phyloP scores from a whole-genome alignment of 2,113 vertebrate species.

The Nothocercus nigrocapillus region DNA sequence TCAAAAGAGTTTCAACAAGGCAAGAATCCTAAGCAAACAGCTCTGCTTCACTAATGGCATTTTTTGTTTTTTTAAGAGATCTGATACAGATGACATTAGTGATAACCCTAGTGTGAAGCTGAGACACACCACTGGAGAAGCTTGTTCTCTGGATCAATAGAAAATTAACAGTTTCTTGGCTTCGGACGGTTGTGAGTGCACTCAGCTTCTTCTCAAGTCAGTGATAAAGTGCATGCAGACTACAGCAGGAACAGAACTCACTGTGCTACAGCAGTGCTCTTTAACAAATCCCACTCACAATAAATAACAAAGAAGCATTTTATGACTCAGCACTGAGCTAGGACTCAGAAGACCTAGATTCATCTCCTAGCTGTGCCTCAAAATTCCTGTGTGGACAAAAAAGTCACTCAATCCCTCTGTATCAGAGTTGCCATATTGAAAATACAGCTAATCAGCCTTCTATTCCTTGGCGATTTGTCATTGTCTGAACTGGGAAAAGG shows the following conservation, averaged over 20 bases:
- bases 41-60: not conserved
- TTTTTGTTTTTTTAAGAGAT: not conserved
- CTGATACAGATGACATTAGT: not conserved
- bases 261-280: not conserved
- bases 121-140: not conserved
- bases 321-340: not conserved
- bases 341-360: not conserved
- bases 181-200: not conserved
- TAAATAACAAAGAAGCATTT: not conserved
- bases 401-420: not conserved
- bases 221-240: not conserved
- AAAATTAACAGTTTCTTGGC: not conserved
- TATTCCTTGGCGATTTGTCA: not conserved
- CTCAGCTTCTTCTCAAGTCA: not conserved
- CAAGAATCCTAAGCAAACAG: not conserved
- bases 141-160: not conserved
- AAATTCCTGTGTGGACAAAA: not conserved
- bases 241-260: not conserved
- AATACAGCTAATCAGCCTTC: not conserved
- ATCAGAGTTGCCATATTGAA: not conserved
- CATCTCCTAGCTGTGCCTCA: not conserved
- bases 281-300: not conserved
- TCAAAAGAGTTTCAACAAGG: not conserved
- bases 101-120: not conserved
- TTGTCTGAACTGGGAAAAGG: not conserved